phyloP scores from a whole-genome alignment of 2,888 invertebrate genomes.

The Matsumyia berberina region DNA sequence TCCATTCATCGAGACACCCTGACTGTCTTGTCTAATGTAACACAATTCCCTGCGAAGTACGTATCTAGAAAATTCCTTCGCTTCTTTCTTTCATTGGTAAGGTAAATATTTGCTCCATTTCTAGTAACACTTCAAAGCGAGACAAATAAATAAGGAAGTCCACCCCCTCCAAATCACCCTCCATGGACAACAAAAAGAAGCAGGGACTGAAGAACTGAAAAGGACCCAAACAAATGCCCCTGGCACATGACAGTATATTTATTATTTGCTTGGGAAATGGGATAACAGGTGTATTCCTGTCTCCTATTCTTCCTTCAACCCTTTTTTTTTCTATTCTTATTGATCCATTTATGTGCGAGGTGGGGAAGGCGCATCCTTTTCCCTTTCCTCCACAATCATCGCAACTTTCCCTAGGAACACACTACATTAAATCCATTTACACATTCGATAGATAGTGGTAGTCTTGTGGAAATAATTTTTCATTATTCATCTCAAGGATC shows the following conservation, averaged over 20 bases:
- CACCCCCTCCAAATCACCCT: slow-evolving; percentile 17
- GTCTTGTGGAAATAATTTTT: slow-evolving; percentile 48
- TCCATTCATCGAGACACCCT: no score
- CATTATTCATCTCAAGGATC: slow-evolving; percentile 67
- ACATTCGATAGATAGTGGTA: slow-evolving; percentile 41
- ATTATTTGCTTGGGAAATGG: slow-evolving; percentile 64
- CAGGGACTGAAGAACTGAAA: not conserved
- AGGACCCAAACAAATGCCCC: slow-evolving; percentile 53
- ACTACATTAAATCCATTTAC: slow-evolving; percentile 69
- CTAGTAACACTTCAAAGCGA: slow-evolving; percentile 70
- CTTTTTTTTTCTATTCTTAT: slow-evolving; percentile 31
- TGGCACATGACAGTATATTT: slow-evolving; percentile 43
- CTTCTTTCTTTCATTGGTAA: slow-evolving; percentile 30
- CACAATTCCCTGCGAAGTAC: not conserved
- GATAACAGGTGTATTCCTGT: slow-evolving; percentile 69
- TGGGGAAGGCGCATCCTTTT: not conserved
- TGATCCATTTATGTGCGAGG: no score
- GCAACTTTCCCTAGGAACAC: slow-evolving; percentile 12
- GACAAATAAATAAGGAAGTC: slow-evolving; percentile 62
- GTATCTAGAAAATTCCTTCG: not conserved
- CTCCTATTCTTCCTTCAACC: slow-evolving; percentile 41
- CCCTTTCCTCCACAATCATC: not conserved
- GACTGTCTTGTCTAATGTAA: not conserved
- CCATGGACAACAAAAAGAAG: slow-evolving; percentile 1
- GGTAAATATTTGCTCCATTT: slow-evolving; percentile 62